These are phyloP conservation scores for Haemorhous mexicanus DNA, from an alignment of 2,113 vertebrate genomes.

Conservation along the genomic window DNA sequence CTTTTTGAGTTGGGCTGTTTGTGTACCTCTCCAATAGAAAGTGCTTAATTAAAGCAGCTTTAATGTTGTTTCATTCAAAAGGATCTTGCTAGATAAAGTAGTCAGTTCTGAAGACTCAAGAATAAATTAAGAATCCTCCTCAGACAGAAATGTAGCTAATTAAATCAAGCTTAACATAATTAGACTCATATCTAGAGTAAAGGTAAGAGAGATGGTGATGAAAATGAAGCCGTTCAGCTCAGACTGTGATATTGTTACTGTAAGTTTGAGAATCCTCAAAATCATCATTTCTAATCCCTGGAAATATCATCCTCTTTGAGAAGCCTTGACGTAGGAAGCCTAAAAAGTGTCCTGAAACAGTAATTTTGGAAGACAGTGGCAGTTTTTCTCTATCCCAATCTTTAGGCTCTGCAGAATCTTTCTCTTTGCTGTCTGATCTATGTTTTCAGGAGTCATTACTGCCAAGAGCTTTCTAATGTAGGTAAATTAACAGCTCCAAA, in stretches of 20 bases:
- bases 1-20: neutral
- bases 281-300: neutral
- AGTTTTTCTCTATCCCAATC: neutral
- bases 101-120: neutral
- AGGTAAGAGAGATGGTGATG: neutral
- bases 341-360: neutral
- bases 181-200: neutral
- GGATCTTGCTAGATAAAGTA: neutral
- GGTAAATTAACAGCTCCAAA: neutral
- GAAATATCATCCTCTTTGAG: neutral
- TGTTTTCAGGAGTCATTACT: neutral
- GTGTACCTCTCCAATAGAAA: neutral
- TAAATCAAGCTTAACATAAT: neutral
- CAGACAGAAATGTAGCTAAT: neutral
- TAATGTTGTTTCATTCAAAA: neutral
- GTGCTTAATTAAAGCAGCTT: neutral
- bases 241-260: neutral
- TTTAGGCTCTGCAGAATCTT: neutral
- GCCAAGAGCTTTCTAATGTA: neutral
- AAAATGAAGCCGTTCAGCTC: neutral
- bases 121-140: conserved; percentile 11
- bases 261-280: neutral
- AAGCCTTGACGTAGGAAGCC: neutral
- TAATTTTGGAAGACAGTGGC: neutral
- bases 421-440: neutral